Evolutionary conservation across 37 sponge, comb jelly and placozoan genomes (phyloP).

Genomic region (Chondrosia reniformis): DNA sequence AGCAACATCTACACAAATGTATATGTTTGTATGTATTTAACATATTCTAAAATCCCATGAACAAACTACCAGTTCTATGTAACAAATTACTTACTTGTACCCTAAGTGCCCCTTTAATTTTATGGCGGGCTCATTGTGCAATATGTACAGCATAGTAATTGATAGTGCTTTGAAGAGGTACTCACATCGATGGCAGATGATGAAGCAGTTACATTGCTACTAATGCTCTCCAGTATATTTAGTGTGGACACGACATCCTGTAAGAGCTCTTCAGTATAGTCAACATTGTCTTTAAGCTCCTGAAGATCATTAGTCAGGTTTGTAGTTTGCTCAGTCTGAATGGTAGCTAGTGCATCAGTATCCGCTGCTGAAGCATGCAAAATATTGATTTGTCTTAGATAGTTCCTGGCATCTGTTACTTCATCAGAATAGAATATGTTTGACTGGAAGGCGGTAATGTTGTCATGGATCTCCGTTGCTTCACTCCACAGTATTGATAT

Average conservation of each 20-base stretch:
- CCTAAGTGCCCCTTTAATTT: too few species aligned
- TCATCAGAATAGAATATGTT: neutral
- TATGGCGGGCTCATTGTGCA: too few species aligned
- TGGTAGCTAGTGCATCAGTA: neutral
- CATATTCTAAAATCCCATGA: too few species aligned
- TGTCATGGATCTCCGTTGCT: neutral
- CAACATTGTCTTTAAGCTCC: neutral
- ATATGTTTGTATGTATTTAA: too few species aligned
- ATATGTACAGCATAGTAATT: too few species aligned
- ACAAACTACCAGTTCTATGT: too few species aligned
- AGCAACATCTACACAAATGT: too few species aligned
- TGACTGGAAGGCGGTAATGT: neutral
- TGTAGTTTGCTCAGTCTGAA: conserved; percentile 1
- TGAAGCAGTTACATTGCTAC: neutral
- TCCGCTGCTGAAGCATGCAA: neutral
- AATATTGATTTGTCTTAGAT: neutral
- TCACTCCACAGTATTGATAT: neutral
- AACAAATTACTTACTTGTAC: too few species aligned
- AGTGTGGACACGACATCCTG: neutral
- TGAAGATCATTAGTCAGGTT: neutral
- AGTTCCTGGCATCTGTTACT: neutral
- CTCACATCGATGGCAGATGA: conserved; percentile 2
- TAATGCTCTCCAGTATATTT: neutral
- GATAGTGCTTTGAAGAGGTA: too few species aligned
- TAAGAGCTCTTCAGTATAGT: neutral